Percentiles rank a stretch among this genome's conserved stretches.
phyloP scores from a whole-genome alignment of 2,797 vertebrate species.

The Aulostomus chinensis region DNA sequence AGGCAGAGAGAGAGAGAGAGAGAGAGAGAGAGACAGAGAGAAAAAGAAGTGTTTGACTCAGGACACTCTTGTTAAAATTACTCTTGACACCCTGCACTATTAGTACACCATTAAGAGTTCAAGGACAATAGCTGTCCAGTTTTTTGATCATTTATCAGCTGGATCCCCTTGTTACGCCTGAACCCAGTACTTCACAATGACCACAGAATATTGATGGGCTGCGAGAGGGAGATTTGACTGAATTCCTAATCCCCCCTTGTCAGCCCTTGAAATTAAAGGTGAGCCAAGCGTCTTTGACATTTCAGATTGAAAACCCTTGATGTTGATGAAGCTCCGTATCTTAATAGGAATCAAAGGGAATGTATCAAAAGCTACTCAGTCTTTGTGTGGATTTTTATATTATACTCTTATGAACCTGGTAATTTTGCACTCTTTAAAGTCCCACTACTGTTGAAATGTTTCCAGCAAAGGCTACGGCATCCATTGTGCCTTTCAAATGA shows the following conservation, averaged over 20 bases:
- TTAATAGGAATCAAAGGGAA: no score
- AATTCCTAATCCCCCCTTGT: slow-evolving; percentile 54
- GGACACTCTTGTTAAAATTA: slow-evolving; percentile 70
- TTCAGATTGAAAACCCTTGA: slow-evolving; percentile 32
- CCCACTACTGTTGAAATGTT: not conserved
- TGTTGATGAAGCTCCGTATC: slow-evolving; percentile 2
- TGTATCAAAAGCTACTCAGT: no score
- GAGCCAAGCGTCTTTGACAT: slow-evolving; percentile 33
- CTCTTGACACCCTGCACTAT: slow-evolving; percentile 64
- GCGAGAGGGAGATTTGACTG: slow-evolving; percentile 45
- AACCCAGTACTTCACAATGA: slow-evolving; percentile 32
- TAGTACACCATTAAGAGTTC: slow-evolving; percentile 73
- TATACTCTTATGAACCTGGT: not conserved
- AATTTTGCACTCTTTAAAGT: no score
- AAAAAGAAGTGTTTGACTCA: slow-evolving; percentile 62
- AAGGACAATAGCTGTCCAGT: slow-evolving; percentile 71
- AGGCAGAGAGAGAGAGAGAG: slow-evolving; percentile 51
- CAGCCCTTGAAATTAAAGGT: slow-evolving; percentile 43
- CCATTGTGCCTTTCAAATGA: slow-evolving; percentile 8
- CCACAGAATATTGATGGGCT: slow-evolving; percentile 69
- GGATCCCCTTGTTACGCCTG: slow-evolving; percentile 65
- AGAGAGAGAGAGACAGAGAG: slow-evolving; percentile 10
- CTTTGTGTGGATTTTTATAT: not conserved
- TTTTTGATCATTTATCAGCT: slow-evolving; percentile 69
- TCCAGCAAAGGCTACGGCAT: not conserved